Percentiles rank a stretch among this genome's conserved stretches.
phyloP scores from a whole-genome alignment of 2,888 invertebrate species.

The Microdon myrmicae region DNA sequence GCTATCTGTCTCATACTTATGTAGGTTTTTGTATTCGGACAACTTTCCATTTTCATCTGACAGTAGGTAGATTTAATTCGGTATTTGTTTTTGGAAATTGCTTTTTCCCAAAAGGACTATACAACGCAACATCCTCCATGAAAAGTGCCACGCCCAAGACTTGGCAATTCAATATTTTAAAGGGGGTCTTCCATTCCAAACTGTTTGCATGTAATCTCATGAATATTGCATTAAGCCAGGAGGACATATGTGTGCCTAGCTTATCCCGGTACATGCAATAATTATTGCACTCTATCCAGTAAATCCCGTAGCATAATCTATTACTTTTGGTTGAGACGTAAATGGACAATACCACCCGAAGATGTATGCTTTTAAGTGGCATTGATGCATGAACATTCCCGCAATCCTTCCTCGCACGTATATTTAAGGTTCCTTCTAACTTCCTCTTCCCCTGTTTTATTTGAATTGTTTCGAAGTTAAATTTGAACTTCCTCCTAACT shows the following conservation, averaged over 20 bases:
- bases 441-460: too few species aligned
- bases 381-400: too few species aligned
- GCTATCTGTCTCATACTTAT: constrained; percentile 33
- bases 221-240: background rate
- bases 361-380: too few species aligned
- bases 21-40: constrained; percentile 48
- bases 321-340: too few species aligned
- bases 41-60: constrained; percentile 51
- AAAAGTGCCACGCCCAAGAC: constrained; percentile 43
- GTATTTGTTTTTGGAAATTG: constrained; percentile 10
- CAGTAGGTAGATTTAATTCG: constrained; percentile 49
- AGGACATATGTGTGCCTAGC: constrained; percentile 1
- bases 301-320: too few species aligned
- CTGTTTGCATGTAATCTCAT: constrained; percentile 20
- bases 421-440: too few species aligned
- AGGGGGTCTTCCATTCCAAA: constrained; percentile 17
- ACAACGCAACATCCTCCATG: constrained; percentile 6
- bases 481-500: too few species aligned
- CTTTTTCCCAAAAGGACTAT: background rate
- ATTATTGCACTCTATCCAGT: too few species aligned
- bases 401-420: too few species aligned
- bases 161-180: constrained; percentile 31
- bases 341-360: too few species aligned
- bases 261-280: too few species aligned
- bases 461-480: too few species aligned